A percentile compares a stretch with the other conserved stretches of the same genome.
Conservation (phyloP, 2,888 invertebrate genomes). For the Phortica magna region DNA sequence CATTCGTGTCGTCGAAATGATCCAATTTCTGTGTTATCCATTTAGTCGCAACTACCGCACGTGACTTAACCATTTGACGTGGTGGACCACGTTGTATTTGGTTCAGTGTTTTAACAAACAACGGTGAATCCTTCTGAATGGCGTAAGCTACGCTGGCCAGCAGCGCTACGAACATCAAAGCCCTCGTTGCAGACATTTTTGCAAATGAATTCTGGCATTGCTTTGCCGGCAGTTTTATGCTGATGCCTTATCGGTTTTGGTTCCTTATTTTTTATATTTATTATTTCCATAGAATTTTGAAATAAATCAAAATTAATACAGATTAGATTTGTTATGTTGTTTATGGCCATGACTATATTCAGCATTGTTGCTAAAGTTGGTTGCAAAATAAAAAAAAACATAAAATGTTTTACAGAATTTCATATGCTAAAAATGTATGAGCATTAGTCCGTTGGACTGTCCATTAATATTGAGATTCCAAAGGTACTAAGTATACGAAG, state of each 20-base stretch:
- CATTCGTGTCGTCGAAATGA: conserved; percentile 81
- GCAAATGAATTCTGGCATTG: conserved; percentile 48
- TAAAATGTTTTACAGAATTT: background rate
- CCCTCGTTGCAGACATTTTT: conserved; percentile 54
- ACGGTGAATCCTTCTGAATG: conserved; percentile 48
- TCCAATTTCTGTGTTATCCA: conserved; percentile 82
- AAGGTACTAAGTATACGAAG: no score
- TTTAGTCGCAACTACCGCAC: conserved; percentile 53
- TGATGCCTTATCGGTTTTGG: background rate
- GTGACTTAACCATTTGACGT: conserved; percentile 33
- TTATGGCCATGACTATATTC: background rate
- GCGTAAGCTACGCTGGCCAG: conserved; percentile 43
- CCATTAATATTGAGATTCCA: no score
- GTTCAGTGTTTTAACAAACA: conserved; percentile 55
- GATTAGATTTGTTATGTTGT: background rate
- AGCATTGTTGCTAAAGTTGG: background rate
- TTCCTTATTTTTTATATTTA: background rate
- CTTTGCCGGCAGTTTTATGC: background rate
- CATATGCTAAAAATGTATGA: background rate
- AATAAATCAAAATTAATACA: background rate
- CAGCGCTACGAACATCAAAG: conserved; percentile 48
- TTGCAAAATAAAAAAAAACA: background rate
- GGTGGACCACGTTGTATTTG: conserved; percentile 77
- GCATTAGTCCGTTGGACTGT: no score
- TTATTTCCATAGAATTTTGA: no score